phyloP scores from a whole-genome alignment of 2,113 vertebrate genomes.

The Coracopsis vasa region DNA sequence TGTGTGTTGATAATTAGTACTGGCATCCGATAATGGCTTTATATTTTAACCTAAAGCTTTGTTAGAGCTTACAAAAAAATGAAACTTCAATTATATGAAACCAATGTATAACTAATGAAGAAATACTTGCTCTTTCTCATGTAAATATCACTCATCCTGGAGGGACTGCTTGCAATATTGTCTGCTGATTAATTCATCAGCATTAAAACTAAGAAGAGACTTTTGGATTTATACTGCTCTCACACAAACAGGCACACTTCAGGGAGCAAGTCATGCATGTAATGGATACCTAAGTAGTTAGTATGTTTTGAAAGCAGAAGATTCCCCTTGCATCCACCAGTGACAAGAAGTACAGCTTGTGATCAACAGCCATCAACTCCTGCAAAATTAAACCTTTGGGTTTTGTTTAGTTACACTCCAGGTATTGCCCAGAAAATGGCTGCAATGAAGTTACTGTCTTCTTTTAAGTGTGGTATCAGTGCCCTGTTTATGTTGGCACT shows the following conservation, averaged over 20 bases:
- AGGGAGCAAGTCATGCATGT: background rate
- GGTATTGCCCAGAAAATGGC: background rate
- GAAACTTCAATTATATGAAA: constrained; percentile 2
- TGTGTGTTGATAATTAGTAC: background rate
- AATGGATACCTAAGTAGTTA: background rate
- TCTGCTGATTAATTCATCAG: constrained; percentile 25
- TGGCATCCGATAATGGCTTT: background rate
- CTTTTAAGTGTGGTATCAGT: background rate
- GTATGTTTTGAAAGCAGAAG: background rate
- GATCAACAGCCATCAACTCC: background rate
- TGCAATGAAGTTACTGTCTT: background rate
- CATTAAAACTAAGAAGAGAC: background rate
- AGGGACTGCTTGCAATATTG: background rate
- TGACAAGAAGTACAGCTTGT: background rate
- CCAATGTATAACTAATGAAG: background rate
- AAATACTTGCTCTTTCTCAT: background rate
- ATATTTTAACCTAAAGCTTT: background rate
- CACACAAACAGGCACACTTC: background rate
- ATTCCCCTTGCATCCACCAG: background rate
- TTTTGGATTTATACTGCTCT: background rate
- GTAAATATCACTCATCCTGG: background rate
- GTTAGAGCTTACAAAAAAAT: background rate
- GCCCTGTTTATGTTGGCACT: background rate
- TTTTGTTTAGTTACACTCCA: background rate
- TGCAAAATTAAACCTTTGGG: background rate